Evolutionary conservation across 2,888 invertebrate genomes (phyloP), one percentile per base, ranked within the genome.

Genomic region (Hypolimnas misippus): DNA sequence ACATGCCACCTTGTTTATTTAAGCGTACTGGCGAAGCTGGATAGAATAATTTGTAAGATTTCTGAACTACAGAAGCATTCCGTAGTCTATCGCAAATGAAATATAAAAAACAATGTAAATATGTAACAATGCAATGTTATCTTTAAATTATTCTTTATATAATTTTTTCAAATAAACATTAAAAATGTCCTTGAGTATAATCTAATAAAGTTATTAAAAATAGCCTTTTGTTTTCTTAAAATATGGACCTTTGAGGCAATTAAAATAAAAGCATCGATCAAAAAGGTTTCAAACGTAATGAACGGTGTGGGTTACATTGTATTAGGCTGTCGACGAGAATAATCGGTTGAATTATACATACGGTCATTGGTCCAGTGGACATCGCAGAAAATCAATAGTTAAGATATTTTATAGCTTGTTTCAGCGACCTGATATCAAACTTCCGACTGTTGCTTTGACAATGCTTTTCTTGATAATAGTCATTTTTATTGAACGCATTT

Each of bases 1-100:
- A 60, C 62, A 46, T 54, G 38, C 51, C 38, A 63, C 25, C 63
- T 42, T 64, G 53, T 65, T 73, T 74, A 69, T 73, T 67, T 40
- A 40, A 40, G n/a, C 14, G 25, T 25, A 5, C 25, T n/a, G n/a
- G n/a, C 25, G 25, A 25, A 25, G 25, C 25, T 5, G 25, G 5
- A 25, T 25, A 3, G 25, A 3, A 3, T 25, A 25, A 25, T 25
- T 25, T 25, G 25, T 25, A 25, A 25, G 25, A 25, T 5, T 12
- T 3, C 25, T 25, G 5, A 25, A 25, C 25, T 5, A 25, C 3
- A 25, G 2, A 25, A 3, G 5, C 3, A 25, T 5, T 25, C 5
- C 5, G 25, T 25, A 25, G 25, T n/a, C n/a, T n/a, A n/a, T n/a
- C n/a, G n/a, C n/a, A n/a, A n/a, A n/a, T n/a, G n/a, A n/a, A n/a